Conservation (phyloP, 2,888 invertebrate genomes). For the Eumacrocentrus americanus region DNA sequence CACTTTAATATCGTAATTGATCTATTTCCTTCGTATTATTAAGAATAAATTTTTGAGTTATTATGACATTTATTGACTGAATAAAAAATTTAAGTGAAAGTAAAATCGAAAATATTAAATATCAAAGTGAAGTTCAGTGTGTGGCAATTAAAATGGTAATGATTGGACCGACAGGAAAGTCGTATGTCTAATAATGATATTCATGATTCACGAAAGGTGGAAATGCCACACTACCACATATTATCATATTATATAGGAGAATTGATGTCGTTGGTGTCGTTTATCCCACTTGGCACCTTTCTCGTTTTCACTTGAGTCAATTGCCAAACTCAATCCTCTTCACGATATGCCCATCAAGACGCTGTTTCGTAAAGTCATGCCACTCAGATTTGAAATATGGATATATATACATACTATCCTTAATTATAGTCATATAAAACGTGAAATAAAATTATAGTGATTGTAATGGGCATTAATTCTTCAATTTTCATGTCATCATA, state of each 20-base stretch:
- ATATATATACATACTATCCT: too few species aligned
- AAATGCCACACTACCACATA: background rate
- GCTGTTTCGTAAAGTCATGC: too few species aligned
- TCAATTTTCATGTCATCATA: too few species aligned
- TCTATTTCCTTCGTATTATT: background rate
- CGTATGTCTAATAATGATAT: background rate
- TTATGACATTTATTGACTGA: background rate
- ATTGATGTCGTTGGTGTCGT: background rate
- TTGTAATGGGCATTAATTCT: too few species aligned
- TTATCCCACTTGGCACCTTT: slow-evolving; percentile 35
- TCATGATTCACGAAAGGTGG: slow-evolving; percentile 1
- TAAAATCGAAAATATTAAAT: background rate
- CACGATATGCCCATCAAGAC: too few species aligned
- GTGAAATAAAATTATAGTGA: too few species aligned
- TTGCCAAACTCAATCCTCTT: slow-evolving; percentile 7
- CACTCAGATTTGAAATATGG: too few species aligned
- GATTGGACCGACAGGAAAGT: background rate
- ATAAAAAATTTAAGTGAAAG: background rate
- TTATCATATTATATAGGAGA: slow-evolving; percentile 6
- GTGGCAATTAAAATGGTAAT: background rate
- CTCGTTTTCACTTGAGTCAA: slow-evolving; percentile 31
- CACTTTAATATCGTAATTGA: background rate
- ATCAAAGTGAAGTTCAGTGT: background rate
- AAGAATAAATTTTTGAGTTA: background rate
- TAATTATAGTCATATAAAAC: too few species aligned